phyloP scores from a whole-genome alignment of 2,113 vertebrate genomes.

The Pantherophis guttatus region DNA sequence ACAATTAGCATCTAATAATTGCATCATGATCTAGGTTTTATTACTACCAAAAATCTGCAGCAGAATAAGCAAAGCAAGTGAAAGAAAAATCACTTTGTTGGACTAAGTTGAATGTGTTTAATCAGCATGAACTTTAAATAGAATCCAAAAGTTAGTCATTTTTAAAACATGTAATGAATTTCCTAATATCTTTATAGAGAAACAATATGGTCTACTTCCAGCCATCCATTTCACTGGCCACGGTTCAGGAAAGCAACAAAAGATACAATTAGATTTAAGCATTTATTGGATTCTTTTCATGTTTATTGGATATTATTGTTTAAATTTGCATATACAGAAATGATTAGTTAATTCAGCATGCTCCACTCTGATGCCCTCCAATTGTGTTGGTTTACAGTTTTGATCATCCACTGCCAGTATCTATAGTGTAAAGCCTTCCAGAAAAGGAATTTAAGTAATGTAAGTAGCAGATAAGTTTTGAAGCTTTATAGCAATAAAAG shows the following conservation, averaged over 20 bases:
- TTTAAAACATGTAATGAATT: not conserved
- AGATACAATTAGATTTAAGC: not conserved
- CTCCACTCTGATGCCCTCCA: not conserved
- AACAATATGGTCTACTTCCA: slow-evolving; percentile 16
- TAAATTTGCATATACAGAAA: not conserved
- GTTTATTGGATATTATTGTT: not conserved
- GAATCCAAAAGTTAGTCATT: not conserved
- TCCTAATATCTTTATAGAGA: slow-evolving; percentile 6
- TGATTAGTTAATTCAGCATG: not conserved
- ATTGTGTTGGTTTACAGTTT: not conserved
- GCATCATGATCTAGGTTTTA: slow-evolving; percentile 22
- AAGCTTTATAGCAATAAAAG: not conserved
- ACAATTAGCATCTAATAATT: slow-evolving; percentile 62
- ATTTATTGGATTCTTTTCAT: not conserved
- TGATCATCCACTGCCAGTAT: not conserved
- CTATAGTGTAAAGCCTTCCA: not conserved
- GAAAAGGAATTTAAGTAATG: not conserved
- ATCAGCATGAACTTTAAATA: slow-evolving; percentile 31
- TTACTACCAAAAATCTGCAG: slow-evolving; percentile 20
- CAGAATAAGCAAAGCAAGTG: slow-evolving; percentile 38
- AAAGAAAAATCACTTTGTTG: slow-evolving; percentile 22
- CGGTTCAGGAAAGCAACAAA: not conserved
- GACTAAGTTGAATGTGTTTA: slow-evolving; percentile 24
- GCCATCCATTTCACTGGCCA: not conserved
- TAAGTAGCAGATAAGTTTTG: not conserved